Evolutionary conservation across 1,140 invertebrate species (phyloP), one percentile per base, ranked within the genome.

Genomic region (Dreissena rostriformis): DNA sequence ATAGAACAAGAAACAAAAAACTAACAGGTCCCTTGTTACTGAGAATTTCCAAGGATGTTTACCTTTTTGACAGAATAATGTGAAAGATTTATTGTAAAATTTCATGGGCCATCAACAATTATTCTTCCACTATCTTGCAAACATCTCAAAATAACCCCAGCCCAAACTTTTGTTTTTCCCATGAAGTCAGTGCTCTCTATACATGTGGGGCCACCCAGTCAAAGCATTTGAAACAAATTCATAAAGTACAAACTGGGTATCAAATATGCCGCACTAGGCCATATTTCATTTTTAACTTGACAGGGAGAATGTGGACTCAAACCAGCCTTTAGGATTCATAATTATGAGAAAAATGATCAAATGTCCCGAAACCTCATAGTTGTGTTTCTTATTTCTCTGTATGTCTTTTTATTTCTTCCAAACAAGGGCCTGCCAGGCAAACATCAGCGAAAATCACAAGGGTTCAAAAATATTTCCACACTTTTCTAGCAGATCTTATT

Each of bases 291-390:
- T 72, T 28, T 29, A 29, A 57, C 53, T 29, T 82, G 80, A 74
- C 80, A 68, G 29, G 12, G 72, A 65, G 29, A 63, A 73, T 73
- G 72, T 61, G 61, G 17, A 55, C 65, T 75, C 72, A 67, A 75
- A 68, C 57, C 53, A 82, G 67, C 17, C 17, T n/a, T 6, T n/a
- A 61, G 71, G 74, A 82, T 82, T 72, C 74, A 82, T 75, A 74
- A 82, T 82, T 74, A 82, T 74, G 75, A 82, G 29, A 61, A 74
- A 82, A 75, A 82, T 82, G 73, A 75, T 75, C 57, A 73, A 61
- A 82, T 82, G 75, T 75, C 72, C 61, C 55, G 15, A 52, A 26
- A 53, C 67, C 17, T n/a, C 51, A 24, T 52, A 70, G 67, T 65
- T 51, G 61, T n/a, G 17, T 61, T 24, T 61, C 22, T 61, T n/a